Evolutionary conservation across 2,888 invertebrate genomes (phyloP).

Genomic region (Tigriopus californicus): DNA sequence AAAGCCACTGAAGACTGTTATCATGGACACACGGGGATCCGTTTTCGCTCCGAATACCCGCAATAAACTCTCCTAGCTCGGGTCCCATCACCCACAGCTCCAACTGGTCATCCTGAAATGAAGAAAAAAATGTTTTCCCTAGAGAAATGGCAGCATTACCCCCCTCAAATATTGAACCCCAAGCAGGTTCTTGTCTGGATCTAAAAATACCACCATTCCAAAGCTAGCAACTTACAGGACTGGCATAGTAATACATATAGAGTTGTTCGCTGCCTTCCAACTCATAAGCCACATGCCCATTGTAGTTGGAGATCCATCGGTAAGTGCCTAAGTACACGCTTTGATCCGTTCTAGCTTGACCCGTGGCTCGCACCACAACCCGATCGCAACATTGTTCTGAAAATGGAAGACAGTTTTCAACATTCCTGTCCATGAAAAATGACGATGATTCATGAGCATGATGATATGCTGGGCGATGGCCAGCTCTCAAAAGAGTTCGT

Average conservation of each 20-base stretch:
- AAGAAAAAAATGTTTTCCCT: background rate
- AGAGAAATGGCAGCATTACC: too few relatives aligned
- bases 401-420: background rate
- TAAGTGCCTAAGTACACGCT: constrained; percentile 14
- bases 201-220: too few relatives aligned
- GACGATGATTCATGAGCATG: too few relatives aligned
- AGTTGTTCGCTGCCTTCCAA: constrained; percentile 3
- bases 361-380: constrained; percentile 7
- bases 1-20: background rate
- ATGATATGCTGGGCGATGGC: too few relatives aligned
- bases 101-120: constrained; percentile 10
- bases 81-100: constrained; percentile 15
- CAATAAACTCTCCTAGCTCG: constrained; percentile 14
- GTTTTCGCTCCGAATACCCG: constrained; percentile 10
- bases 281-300: constrained; percentile 10
- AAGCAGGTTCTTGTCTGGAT: too few relatives aligned
- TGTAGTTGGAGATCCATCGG: constrained; percentile 5
- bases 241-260: constrained; percentile 12
- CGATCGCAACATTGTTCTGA: constrained; percentile 11
- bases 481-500: too few relatives aligned
- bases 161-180: too few relatives aligned
- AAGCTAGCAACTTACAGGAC: constrained; percentile 5
- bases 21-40: constrained; percentile 11
- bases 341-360: constrained; percentile 11
- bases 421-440: too few relatives aligned